Evolutionary conservation across 1,140 invertebrate genomes (phyloP), one percentile per base, ranked within the genome.

Genomic region (Lepidurus arcticus): DNA sequence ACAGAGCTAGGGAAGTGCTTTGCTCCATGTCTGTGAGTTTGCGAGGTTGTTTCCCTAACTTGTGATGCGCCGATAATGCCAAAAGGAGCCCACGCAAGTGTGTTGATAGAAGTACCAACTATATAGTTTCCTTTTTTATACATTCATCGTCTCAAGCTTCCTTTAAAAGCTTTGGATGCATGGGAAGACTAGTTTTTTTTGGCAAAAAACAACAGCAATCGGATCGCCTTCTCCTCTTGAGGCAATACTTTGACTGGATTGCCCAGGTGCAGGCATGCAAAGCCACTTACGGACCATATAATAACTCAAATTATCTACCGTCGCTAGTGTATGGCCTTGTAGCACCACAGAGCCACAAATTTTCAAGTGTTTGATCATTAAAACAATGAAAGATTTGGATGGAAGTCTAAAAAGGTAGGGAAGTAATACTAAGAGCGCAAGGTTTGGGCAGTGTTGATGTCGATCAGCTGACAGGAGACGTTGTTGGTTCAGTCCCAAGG

Each of bases 71-170:
- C 21, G 53, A 65, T 65, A 65, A n/a, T 65, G 53, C 53, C 53
- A 65, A 65, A n/a, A 65, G 53, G 53, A 65, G 53, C 53, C 21
- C 53, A 65, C 53, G 53, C 53, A 65, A 21, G 53, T n/a, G 53
- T 65, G 53, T 9, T 65, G 53, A 65, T 65, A 13, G 53, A 21
- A 16, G n/a, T n/a, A 65, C 53, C 3, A 34, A 34, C 34, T 34
- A 4, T 34, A 34, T 4, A 34, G 53, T 65, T 65, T 65, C 3
- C 47, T 9, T 16, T 34, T 34, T 34, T 34, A 2, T 34, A 34
- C 34, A 34, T 34, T 2, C 34, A 34, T 34, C 34, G 2, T 34
- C 34, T 34, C 34, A 34, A 34, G 34, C 34, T 34, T 34, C 34
- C 4, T 34, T 4, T 34, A 65, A 16, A 65, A 65, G 6, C 53